Evolutionary conservation across 2,113 vertebrate species (phyloP), one percentile per base, ranked within the genome.

Genomic region (Gallinago undulata): DNA sequence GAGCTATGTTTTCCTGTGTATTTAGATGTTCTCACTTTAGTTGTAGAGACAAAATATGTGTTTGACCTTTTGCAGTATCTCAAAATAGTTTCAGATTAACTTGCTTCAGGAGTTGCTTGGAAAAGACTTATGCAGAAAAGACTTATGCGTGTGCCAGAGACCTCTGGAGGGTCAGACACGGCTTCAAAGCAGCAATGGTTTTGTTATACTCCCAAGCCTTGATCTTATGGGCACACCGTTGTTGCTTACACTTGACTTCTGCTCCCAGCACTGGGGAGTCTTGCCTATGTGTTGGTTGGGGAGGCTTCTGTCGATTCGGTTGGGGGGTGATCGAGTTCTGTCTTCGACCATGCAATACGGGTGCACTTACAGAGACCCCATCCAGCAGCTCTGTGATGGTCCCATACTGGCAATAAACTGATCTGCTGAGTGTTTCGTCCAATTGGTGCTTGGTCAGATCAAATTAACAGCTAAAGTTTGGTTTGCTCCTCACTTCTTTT

Each of bases 61-160:
- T 78, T 85, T 57, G 51, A 51, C 67, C 43, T 91, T 94, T 79
- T 89, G 28, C 74, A 64, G 31, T 79, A 41, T 89, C 77, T 92
- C 75, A 87, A 73, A 91, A 85, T 87, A 78, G 7, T 47, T 87
- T 33, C 63, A 93, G 80, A 60, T 92, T 33, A 92, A 47, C 76
- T 77, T 25, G 63, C 88, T 84, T 81, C 47, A 63, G 13, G 31
- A 80, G 22, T 50, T 77, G 10, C 35, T 74, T 33, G 8, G 31
- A 63, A 77, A 79, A 92, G 15, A 18, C 35, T 95, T 83, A 48
- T 57, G n/a, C 63, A 83, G 16, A 84, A 24, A n/a, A n/a, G n/a
- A n/a, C n/a, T n/a, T n/a, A n/a, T n/a, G n/a, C 19, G 24, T 7
- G 0, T 87, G 81, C 22, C 35, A 14, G 30, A 81, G 43, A 14